Evolutionary conservation across 2,888 invertebrate genomes (phyloP).

Genomic region (Dryococelus australis): DNA sequence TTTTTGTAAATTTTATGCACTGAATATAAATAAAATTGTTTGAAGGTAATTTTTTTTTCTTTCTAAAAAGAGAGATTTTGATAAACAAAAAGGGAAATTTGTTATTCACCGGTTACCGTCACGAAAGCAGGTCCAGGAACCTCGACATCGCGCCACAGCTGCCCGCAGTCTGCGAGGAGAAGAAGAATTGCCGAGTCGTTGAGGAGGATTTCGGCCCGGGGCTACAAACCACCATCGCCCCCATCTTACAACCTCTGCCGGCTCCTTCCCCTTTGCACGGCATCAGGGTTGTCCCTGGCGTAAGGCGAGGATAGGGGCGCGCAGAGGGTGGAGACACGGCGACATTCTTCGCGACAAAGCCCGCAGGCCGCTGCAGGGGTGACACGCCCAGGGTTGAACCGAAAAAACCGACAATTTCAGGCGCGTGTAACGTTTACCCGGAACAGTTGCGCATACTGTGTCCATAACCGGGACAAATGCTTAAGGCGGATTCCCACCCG

Average conservation of each 20-base stretch:
- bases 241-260: not conserved
- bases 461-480: too few species aligned
- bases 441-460: too few species aligned
- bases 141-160: too few species aligned
- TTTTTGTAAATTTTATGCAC: too few species aligned
- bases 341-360: conserved; percentile 3
- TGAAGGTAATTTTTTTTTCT: too few species aligned
- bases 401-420: not conserved
- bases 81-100: too few species aligned
- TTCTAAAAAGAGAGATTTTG: too few species aligned
- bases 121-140: too few species aligned
- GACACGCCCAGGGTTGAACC: not conserved
- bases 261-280: not conserved
- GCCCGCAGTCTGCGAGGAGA: not conserved
- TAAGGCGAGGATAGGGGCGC: not conserved
- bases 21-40: too few species aligned
- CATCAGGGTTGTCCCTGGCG: not conserved
- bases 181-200: not conserved
- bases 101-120: too few species aligned
- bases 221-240: not conserved
- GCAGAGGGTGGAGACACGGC: not conserved
- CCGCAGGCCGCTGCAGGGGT: not conserved
- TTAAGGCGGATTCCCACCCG: too few species aligned
- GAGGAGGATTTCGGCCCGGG: not conserved
- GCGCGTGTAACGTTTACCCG: too few species aligned